Base-by-base conservation (phyloP, 2,888 invertebrate genomes). In the Limnephilus rhombicus region DNA sequence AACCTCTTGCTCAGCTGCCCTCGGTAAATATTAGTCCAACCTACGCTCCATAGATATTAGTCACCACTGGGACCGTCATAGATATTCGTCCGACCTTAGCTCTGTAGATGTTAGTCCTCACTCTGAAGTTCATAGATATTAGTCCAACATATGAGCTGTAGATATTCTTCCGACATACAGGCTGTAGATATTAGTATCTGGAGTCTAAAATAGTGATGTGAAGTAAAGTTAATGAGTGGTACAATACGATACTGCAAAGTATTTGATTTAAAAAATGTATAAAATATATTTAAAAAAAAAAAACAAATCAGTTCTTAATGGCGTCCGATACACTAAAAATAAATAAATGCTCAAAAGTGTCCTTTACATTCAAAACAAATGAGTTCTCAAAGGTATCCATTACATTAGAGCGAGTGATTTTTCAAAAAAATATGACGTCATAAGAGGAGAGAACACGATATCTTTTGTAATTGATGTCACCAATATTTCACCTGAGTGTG, bases 401-500 rank as follows among this genome's bases (percentile, higher is more conserved):
- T 68, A 68, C 53, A 24, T 68, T 24, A 1, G 18, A 68, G 5
- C 53, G 18, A 68, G 15, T 68, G 53, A 68, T 68, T 68, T 68
- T 68, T 68, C 31, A 83, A 31, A 37, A 85, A 41, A n/a, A 41
- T n/a, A 31, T 68, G 87, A 86, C 86, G 49, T 86, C 86, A 86
- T 37, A 85, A 15, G 24, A 29, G 18, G 34, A 83, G 86, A 45
- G 24, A 85, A 29, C 87, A n/a, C 29, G 37, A 87, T 87, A 87
- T 15, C 53, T 29, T 87, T n/a, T 29, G 53, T 87, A 53, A 87
- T 87, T 87, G 49, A 87, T 53, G 87, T 87, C 87, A 53, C 87
- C 53, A 53, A 87, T 87, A 87, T 87, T 87, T 87, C 87, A 87
- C 87, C 53, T 53, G 29, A 86, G 87, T 53, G 29, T n/a, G 87